A percentile compares a stretch with the other conserved stretches of the same genome.
phyloP scores from a whole-genome alignment of 2,113 vertebrate genomes.

The Andinoacara biseriatus region DNA sequence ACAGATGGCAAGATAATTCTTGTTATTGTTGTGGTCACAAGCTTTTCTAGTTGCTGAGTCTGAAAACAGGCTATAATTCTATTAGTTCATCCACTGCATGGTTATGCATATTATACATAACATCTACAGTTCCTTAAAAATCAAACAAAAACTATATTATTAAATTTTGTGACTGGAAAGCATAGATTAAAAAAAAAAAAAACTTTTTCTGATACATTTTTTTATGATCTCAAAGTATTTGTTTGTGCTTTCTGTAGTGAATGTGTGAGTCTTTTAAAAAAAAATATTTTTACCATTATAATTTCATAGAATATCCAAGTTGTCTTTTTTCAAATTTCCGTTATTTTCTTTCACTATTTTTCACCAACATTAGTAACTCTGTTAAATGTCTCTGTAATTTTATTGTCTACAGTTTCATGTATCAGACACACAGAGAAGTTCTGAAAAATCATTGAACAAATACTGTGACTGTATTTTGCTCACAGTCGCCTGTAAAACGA shows the following conservation, averaged over 20 bases:
- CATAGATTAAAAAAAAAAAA: too few relatives aligned
- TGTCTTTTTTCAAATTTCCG: background rate
- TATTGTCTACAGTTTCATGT: background rate
- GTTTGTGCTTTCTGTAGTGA: background rate
- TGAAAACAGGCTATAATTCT: background rate
- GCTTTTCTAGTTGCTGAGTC: background rate
- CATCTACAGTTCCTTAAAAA: background rate
- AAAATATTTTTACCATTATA: too few relatives aligned
- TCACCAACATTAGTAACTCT: background rate
- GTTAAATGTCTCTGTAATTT: background rate
- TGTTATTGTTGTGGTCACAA: background rate
- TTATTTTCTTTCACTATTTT: background rate
- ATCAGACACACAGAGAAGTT: background rate
- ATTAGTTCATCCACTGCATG: background rate
- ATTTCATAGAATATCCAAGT: too few relatives aligned
- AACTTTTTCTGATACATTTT: background rate
- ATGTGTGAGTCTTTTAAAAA: background rate
- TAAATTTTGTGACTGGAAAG: background rate
- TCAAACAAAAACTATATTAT: background rate
- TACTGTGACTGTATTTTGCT: background rate
- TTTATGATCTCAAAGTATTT: background rate
- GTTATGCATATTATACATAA: background rate
- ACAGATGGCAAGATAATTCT: background rate
- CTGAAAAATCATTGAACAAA: background rate
- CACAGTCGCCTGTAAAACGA: background rate